A percentile compares a stretch with the other conserved stretches of the same genome.
phyloP scores from a whole-genome alignment of 2,113 vertebrate species.

The Heterochromis multidens region DNA sequence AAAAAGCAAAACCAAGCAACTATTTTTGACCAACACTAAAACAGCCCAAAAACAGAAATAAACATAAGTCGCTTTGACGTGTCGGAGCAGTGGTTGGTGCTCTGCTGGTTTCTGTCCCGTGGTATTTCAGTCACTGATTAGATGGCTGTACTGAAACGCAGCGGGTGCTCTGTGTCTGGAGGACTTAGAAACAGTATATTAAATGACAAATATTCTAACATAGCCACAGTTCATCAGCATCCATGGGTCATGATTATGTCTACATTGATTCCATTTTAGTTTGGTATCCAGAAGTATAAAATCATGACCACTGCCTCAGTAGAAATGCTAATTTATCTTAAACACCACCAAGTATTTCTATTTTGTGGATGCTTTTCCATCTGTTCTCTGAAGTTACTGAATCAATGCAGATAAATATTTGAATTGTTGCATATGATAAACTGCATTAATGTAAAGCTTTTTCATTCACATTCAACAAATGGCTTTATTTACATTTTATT shows the following conservation, averaged over 20 bases:
- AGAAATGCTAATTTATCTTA: background rate
- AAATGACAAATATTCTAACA: background rate
- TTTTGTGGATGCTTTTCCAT: background rate
- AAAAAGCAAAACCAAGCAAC: background rate
- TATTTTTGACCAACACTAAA: constrained; percentile 16
- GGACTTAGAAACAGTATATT: background rate
- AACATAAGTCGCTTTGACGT: background rate
- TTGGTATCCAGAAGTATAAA: background rate
- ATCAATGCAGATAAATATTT: background rate
- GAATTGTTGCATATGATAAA: background rate
- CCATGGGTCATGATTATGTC: background rate
- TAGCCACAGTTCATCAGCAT: background rate
- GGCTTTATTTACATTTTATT: too few species aligned
- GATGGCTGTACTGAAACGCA: constrained; percentile 16
- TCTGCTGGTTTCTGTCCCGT: constrained; percentile 15
- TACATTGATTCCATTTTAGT: background rate
- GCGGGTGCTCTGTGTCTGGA: constrained; percentile 14
- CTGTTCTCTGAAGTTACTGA: background rate
- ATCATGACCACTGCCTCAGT: background rate
- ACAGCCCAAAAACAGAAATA: constrained; percentile 3
- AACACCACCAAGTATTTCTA: background rate
- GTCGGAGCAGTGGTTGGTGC: background rate
- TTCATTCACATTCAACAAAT: background rate
- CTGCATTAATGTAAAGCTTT: background rate
- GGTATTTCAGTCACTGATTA: constrained; percentile 28